Evolutionary conservation across 1,140 invertebrate species (phyloP), one percentile per base, ranked within the genome.

Genomic region (Chrysopa pallens): DNA sequence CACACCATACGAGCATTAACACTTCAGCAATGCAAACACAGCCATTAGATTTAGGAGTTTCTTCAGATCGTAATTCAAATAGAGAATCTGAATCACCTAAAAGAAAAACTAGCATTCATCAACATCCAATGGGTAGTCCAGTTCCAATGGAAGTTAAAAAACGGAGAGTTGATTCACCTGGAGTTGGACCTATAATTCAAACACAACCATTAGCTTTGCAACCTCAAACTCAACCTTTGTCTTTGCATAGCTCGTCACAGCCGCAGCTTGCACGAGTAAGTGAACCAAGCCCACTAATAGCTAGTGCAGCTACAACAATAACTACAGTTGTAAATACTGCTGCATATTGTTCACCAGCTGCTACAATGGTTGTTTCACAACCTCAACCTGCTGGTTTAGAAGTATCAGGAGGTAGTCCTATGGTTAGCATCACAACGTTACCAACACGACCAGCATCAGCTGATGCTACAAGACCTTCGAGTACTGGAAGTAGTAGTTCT

Each of bases 11-110:
- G 48, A 8, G 43, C 52, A 55, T 52, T 14, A 23, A 23, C 17
- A 23, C 17, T 23, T 52, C 53, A 23, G 54, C 59, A 38, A 63
- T 72, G 42, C 75, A 78, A 52, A 80, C 76, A 15, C 80, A 83
- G 54, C 81, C 81, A 2, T 61, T 84, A 8, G 79, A 84, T 57
- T 67, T 84, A 9, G 78, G 79, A 11, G 68, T 81, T 0, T 67
- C 72, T 36, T 57, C 61, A 7, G 47, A 62, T 43, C 53, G 63
- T 49, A 69, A 66, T 43, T 67, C 43, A 48, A 58, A 62, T 48
- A 55, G 54, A 27, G 57, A 66, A 33, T 57, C 61, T 15, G 53
- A 57, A 6, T 73, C 70, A 14, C 72, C 72, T 0, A 76, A 76
- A 48, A 55, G 73, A 14, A 76, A 75, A 57, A 54, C 57, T 1